Base-by-base conservation (phyloP, 2,797 vertebrate genomes). In the Telmatherina bonti region DNA sequence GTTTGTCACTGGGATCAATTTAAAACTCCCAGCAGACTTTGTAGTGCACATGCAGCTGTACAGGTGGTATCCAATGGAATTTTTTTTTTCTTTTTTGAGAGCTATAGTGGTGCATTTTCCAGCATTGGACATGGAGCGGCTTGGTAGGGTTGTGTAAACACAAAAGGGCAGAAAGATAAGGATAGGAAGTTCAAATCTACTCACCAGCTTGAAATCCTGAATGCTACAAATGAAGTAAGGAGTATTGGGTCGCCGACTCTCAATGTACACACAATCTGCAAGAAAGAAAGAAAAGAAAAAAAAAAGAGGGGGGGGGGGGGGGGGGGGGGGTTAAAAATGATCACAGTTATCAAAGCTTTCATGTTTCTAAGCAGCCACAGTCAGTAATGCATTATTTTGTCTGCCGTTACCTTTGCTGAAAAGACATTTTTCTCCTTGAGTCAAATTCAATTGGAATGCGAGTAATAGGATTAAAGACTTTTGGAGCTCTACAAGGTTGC, bases 221-320 rank as follows among this genome's bases (percentile, higher is more conserved):
- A 99, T 99, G 96, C 98, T 99, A 96, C 98, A 99, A 95, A 99
- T 99, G 96, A 99, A 99, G 93, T 99, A 99, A 51, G 98, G 98
- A 52, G 97, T 99, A 91, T 99, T 99, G 86, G 98, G 96, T 83
- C 97, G 95, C 69, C 97, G 96, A 76, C 97, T 99, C 91, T 99
- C 98, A 84, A 99, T 99, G 90, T 99, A 99, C 88, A 99, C 98
- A 93, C 98, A 99, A 96, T 99, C 98, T 99, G 95, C 74, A 95
- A 93, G 75, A 56, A 65, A 78, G 73, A 89, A 29, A 70, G 47
- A 26, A 26, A 33, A 60, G 30, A 33, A 6, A 22, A 68, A 51
- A 58, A 35, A 24, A 20, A n/a, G 69, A 53, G 61, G 54, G 9
- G 26, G n/a, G n/a, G n/a, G 35, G 63, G 5, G 33, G 35, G 11